A percentile compares a stretch with the other conserved stretches of the same genome.
These are phyloP conservation scores for Leptatherina wallacei DNA, from an alignment of 2,797 vertebrate genomes.

Conservation along the genomic window DNA sequence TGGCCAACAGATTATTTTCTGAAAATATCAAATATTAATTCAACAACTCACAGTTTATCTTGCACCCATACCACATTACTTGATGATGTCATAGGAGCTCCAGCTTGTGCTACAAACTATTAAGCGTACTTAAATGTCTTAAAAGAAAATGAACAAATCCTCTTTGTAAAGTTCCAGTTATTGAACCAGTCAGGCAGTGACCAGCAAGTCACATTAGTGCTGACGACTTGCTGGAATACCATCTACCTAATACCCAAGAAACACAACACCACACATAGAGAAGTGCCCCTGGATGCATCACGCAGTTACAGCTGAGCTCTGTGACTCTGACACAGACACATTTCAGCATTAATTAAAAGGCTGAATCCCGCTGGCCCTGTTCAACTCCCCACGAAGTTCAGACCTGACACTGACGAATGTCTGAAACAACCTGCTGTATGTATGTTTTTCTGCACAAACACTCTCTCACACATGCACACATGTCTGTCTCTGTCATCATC, in stretches of 20 bases:
- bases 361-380: not conserved
- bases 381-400: not conserved
- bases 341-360: slow-evolving; percentile 22
- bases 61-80: not conserved
- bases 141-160: not conserved
- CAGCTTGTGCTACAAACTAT: not conserved
- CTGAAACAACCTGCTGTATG: slow-evolving; percentile 41
- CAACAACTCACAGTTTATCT: not conserved
- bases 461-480: not conserved
- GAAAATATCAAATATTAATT: not conserved
- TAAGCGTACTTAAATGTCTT: not conserved
- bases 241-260: slow-evolving; percentile 41
- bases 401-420: slow-evolving; percentile 44
- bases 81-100: not conserved
- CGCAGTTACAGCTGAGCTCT: slow-evolving; percentile 13
- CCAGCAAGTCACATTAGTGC: slow-evolving; percentile 32
- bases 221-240: slow-evolving; percentile 48
- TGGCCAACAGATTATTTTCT: not conserved
- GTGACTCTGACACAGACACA: not conserved
- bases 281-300: not conserved
- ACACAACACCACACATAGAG: slow-evolving; percentile 48
- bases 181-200: slow-evolving; percentile 11
- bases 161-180: not conserved
- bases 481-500: slow-evolving; percentile 49
- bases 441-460: slow-evolving; percentile 17